phyloP scores from a whole-genome alignment of 2,797 vertebrate genomes.

The Morelia viridis region DNA sequence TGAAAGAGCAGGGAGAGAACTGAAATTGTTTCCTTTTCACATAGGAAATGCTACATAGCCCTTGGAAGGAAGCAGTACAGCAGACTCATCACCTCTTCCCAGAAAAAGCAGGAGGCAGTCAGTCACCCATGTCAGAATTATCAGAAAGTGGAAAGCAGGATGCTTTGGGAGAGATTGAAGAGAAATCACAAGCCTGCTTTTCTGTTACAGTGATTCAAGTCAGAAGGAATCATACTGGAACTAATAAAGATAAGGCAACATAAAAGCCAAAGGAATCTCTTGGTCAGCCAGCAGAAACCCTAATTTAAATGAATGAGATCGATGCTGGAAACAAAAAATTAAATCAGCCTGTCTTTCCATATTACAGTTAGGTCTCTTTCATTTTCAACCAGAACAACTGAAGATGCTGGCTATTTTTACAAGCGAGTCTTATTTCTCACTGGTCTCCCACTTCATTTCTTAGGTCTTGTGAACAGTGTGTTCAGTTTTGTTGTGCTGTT shows the following conservation, averaged over 20 bases:
- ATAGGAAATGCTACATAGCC: not conserved
- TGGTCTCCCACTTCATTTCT: not conserved
- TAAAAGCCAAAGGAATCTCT: not conserved
- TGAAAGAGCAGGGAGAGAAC: not conserved
- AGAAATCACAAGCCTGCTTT: conserved; percentile 10
- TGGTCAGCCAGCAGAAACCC: not conserved
- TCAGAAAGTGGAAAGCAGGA: not conserved
- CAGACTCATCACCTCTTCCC: not conserved
- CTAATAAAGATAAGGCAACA: conserved; percentile 5
- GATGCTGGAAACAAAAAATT: not conserved
- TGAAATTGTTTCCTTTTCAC: not conserved
- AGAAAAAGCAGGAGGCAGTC: not conserved
- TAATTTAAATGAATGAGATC: not conserved
- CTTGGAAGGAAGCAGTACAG: not conserved
- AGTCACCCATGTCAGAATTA: not conserved
- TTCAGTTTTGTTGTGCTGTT: not conserved
- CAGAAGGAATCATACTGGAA: not conserved
- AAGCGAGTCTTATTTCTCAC: not conserved
- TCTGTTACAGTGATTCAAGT: not conserved
- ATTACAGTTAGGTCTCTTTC: not conserved
- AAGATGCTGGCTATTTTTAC: not conserved
- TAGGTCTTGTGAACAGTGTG: not conserved
- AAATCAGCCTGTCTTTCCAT: not conserved
- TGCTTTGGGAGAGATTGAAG: not conserved
- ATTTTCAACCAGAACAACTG: not conserved